phyloP scores from a whole-genome alignment of 2,113 vertebrate species.

The Peromyscus californicus region DNA sequence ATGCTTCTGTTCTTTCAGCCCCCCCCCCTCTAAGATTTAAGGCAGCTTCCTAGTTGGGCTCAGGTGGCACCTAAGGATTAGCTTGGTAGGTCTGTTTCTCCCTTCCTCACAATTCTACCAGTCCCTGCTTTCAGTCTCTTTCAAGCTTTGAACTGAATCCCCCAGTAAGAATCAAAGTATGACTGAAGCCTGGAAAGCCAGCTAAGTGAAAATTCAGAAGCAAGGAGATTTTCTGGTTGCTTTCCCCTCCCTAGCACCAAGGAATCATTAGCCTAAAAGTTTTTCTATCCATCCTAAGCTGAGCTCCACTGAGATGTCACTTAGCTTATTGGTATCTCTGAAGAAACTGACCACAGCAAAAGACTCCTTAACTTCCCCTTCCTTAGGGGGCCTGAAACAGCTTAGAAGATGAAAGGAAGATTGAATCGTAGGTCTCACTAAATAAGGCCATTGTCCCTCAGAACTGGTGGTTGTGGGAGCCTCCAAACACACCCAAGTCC shows the following conservation, averaged over 20 bases:
- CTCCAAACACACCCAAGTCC: not conserved
- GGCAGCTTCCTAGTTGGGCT: conserved; percentile 22
- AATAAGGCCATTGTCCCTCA: not conserved
- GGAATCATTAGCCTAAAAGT: conserved; percentile 30
- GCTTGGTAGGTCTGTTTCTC: not conserved
- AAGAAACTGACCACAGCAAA: conserved; percentile 52
- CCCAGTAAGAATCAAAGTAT: conserved; percentile 51
- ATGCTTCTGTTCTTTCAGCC: not conserved
- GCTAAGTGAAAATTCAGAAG: conserved; percentile 46
- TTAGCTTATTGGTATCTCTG: not conserved
- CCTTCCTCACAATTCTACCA: conserved; percentile 41
- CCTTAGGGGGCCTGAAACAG: not conserved
- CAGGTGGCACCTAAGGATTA: not conserved
- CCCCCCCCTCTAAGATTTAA: conserved; percentile 27
- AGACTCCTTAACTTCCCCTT: not conserved
- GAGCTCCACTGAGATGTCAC: conserved; percentile 24
- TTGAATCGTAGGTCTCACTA: not conserved
- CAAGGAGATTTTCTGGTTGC: conserved; percentile 25
- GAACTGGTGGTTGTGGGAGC: not conserved
- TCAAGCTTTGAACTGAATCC: conserved; percentile 40
- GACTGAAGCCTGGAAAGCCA: conserved; percentile 54
- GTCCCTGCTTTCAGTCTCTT: conserved; percentile 35
- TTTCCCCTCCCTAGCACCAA: not conserved
- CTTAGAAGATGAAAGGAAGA: not conserved
- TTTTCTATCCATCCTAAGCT: not conserved